These are phyloP conservation scores for Eleutherodactylus coqui DNA, from an alignment of 2,797 vertebrate genomes.

Conservation along the genomic window DNA sequence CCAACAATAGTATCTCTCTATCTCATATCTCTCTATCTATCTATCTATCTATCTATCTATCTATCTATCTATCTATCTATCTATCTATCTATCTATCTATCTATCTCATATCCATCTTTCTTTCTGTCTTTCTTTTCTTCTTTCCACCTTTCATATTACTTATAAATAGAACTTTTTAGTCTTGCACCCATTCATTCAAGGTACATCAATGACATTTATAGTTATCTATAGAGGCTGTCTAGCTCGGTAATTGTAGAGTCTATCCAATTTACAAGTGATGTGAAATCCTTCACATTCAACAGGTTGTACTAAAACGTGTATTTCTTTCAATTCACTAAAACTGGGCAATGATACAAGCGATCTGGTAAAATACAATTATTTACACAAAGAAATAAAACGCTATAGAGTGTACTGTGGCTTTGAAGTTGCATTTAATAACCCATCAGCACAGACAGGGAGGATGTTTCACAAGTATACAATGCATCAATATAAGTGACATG, in stretches of 20 bases:
- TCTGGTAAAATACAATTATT: neutral
- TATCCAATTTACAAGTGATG: neutral
- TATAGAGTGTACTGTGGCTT: neutral
- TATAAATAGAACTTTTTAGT: neutral
- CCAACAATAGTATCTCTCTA: neutral
- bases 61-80: conserved; percentile 26
- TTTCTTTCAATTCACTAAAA: neutral
- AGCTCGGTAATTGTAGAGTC: neutral
- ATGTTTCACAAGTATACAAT: conserved; percentile 15
- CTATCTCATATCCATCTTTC: neutral
- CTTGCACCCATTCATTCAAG: neutral
- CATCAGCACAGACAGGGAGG: conserved; percentile 32
- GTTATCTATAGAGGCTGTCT: neutral
- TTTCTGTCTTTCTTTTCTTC: neutral
- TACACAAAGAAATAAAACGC: neutral
- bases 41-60: conserved; percentile 30
- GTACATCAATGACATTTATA: neutral
- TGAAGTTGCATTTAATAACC: conserved; percentile 42
- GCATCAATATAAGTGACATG: conserved; percentile 31
- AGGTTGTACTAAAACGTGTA: neutral
- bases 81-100: neutral
- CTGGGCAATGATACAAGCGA: neutral
- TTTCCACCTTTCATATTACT: neutral
- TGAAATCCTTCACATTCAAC: neutral
- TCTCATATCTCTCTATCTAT: neutral